Conservation (phyloP, 2,113 vertebrate genomes). For the Calypte anna region DNA sequence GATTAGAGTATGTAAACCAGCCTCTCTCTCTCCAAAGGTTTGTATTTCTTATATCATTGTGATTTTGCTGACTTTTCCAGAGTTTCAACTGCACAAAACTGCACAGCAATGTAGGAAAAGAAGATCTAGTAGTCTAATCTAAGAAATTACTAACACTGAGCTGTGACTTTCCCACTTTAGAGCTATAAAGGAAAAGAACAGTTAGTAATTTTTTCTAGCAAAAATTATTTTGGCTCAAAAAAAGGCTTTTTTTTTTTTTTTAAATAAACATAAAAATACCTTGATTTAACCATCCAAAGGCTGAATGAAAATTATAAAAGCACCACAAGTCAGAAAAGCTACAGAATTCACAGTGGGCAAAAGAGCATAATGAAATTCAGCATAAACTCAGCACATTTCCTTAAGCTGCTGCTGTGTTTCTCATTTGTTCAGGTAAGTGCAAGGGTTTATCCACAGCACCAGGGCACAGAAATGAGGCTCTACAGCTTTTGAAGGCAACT, state of each 20-base stretch:
- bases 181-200: neutral
- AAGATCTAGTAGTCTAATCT: neutral
- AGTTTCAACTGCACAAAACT: neutral
- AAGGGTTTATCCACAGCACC: slow-evolving; percentile 3
- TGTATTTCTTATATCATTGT: neutral
- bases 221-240: slow-evolving; percentile 44
- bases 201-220: neutral
- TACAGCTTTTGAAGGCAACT: slow-evolving; percentile 3
- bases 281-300: slow-evolving; percentile 53
- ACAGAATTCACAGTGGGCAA: slow-evolving; percentile 68
- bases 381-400: slow-evolving; percentile 11
- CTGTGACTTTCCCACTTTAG: neutral
- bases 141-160: neutral
- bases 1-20: neutral
- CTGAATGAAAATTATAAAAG: slow-evolving; percentile 42
- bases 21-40: neutral
- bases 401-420: slow-evolving; percentile 24
- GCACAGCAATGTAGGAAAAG: neutral
- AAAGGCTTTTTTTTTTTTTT: neutral
- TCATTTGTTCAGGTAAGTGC: neutral
- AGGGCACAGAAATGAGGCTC: slow-evolving; percentile 29
- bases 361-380: slow-evolving; percentile 10
- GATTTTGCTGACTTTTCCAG: neutral
- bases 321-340: slow-evolving; percentile 42
- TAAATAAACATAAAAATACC: slow-evolving; percentile 45